Evolutionary conservation across 2,113 vertebrate genomes (phyloP), one percentile per base, ranked within the genome.

Genomic region (Pitta sordida): DNA sequence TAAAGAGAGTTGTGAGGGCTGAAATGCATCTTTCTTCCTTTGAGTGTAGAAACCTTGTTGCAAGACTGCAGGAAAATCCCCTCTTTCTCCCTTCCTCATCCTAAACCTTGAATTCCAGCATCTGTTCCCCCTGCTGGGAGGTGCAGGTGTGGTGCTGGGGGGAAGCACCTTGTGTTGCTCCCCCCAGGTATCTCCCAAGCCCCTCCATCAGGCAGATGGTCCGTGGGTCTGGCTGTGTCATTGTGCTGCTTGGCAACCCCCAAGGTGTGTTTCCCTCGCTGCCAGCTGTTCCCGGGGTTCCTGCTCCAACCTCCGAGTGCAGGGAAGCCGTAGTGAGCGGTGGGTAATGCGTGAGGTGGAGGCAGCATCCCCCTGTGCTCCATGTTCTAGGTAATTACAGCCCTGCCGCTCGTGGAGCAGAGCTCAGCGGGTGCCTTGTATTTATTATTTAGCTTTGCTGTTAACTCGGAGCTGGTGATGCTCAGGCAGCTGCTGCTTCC

Each of bases 331-430:
- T 63, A 83, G 51, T 68, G 92, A 80, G 81, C 71, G 4, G 41
- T 90, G 83, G 74, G 83, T 94, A 88, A 82, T 55, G 84, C 2
- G 60, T 32, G 92, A 91, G 93, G 39, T 70, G 97, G 93, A 88
- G 15, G 43, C 94, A 96, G 97, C 91, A 86, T 94, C 93, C 97
- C 96, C 81, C 94, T 96, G 96, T 96, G 96, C 97, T 97, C 94
- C 89, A 20, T 94, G 96, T 97, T 96, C 91, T 36, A 80, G 96
- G 96, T 94, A 97, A 96, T 98, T 94, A 81, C 94, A 91, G 64
- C 96, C 97, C 96, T 26, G 93, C 94, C 0, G 52, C 87, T 92
- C 83, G 59, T 41, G 23, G 80, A 74, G 83, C 92, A 27, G 83
- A 85, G 95, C 96, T 68, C 93, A 94, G 97, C 83, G 34, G 96